Conservation (phyloP, 2,113 vertebrate species). For the Dryoscopus gambensis region DNA sequence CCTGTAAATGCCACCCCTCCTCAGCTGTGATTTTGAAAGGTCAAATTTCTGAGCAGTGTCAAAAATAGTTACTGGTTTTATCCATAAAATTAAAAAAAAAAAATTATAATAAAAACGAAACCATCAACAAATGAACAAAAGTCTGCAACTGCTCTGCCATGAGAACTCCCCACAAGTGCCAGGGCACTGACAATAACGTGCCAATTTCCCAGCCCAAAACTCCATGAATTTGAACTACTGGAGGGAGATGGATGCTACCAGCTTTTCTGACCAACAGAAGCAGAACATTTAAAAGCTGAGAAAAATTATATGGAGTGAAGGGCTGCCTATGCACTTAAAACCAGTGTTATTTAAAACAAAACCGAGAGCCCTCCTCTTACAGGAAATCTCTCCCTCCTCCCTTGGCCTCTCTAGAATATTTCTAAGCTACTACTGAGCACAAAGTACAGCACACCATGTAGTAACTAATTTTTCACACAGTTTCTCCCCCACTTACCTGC, state of each 20-base stretch:
- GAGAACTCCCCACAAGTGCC: background rate
- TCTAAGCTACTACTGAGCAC: background rate
- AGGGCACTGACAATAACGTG: rapidly evolving
- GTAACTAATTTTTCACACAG: background rate
- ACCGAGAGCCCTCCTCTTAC: background rate
- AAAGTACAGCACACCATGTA: background rate
- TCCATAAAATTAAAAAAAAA: too few relatives aligned
- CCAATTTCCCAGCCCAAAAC: background rate
- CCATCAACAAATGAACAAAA: background rate
- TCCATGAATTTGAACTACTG: background rate
- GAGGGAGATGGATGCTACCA: background rate
- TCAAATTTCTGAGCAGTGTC: background rate
- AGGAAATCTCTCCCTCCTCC: background rate
- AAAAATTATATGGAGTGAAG: background rate
- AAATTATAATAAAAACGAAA: background rate
- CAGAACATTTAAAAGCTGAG: background rate
- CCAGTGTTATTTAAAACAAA: background rate
- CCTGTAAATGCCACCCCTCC: background rate
- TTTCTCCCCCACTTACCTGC: background rate
- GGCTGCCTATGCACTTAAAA: background rate
- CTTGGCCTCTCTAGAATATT: background rate
- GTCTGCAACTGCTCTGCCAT: background rate
- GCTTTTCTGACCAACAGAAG: background rate
- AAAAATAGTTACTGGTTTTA: background rate
- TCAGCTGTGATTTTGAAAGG: background rate